Base-by-base conservation (phyloP, 2,888 invertebrate species). In the Gnatocerus cornutus region DNA sequence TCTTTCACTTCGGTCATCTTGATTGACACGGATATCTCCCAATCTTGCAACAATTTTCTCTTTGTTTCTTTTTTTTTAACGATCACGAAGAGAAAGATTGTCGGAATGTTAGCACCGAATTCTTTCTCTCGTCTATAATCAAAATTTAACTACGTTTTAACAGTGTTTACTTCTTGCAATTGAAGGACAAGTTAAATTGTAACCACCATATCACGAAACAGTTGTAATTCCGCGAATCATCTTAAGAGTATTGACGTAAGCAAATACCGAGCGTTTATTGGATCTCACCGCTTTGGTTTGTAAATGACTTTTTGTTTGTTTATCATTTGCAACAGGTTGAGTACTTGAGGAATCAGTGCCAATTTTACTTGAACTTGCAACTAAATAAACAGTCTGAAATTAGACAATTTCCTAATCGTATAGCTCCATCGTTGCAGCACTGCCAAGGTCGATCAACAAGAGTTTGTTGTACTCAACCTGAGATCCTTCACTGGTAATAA, bases 1-100 rank as follows among this genome's bases (percentile, higher is more conserved):
- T 59, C 59, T 59, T 59, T 59, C 59, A 45, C 59, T 59, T 37
- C 46, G 21, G 33, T 33, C 39, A 46, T 59, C 59, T 58, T 58
- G 41, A 58, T 41, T 59, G 59, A 59, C 59, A 59, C 59, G 59
- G 58, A 59, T 59, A 27, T 59, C 59, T 59, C 30, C 29, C 58
- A 41, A 30, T 59, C 46, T 46, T 43, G 43, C 41, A 12, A n/a
- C n/a, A n/a, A 41, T 55, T 52, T 55, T 41, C 55, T 16, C 30
- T 21, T 21, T 37, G 37, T 55, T 46, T 46, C 33, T 33, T 33
- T 33, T 33, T n/a, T 21, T 33, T 33, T 6, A 33, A 6, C 33
- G 7, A 33, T 33, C 33, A 33, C 33, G 9, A n/a, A 7, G 33
- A 41, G 41, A 41, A 41, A 12, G 9, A n/a, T n/a, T 37, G 37